A percentile compares a stretch with the other conserved stretches of the same genome.
These are phyloP conservation scores for Myotis daubentonii DNA, from an alignment of 2,797 vertebrate species.

Conservation along the genomic window DNA sequence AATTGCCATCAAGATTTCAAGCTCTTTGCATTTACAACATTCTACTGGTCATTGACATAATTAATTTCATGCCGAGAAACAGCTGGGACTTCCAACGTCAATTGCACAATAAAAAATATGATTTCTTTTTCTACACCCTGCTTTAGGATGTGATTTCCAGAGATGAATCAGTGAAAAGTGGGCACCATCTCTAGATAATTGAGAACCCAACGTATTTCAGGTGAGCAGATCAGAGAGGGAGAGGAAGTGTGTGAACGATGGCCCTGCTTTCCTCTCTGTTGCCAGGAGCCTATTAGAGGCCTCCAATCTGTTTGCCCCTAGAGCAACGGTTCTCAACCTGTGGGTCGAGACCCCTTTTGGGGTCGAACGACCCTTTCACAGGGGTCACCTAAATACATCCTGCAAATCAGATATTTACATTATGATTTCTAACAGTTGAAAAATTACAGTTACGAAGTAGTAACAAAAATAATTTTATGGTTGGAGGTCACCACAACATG, in stretches of 20 bases:
- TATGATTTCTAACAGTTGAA: too few relatives aligned
- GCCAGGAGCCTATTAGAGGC: background rate
- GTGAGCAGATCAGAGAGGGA: background rate
- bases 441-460: too few relatives aligned
- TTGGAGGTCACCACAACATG: too few relatives aligned
- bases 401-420: too few relatives aligned
- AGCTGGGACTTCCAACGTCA: background rate
- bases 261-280: background rate
- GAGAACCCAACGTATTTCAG: background rate
- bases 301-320: background rate
- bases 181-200: background rate
- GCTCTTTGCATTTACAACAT: background rate
- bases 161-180: background rate
- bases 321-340: background rate
- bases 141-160: background rate
- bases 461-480: too few relatives aligned
- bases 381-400: too few relatives aligned
- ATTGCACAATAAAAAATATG: background rate
- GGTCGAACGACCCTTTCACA: too few relatives aligned
- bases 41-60: background rate
- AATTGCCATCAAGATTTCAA: constrained; percentile 14
- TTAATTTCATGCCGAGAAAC: background rate
- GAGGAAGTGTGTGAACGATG: background rate
- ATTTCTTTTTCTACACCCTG: background rate
- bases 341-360: too few relatives aligned